phyloP scores from a whole-genome alignment of 2,113 vertebrate species.

The Equus przewalskii region DNA sequence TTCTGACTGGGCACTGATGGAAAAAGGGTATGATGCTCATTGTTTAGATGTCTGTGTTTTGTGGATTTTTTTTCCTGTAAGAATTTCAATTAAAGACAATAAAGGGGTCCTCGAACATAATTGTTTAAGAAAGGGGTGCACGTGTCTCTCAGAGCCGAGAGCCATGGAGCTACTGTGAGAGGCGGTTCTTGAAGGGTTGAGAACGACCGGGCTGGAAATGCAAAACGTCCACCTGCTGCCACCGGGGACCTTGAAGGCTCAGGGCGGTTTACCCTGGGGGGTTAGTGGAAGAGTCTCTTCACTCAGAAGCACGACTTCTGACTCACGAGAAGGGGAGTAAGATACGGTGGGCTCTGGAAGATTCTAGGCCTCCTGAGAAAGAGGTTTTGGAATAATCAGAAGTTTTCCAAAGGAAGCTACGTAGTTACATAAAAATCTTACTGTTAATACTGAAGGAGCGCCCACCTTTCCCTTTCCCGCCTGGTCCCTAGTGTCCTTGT shows the following conservation, averaged over 20 bases:
- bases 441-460: rapidly evolving
- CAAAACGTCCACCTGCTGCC: neutral
- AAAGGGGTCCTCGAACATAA: neutral
- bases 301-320: neutral
- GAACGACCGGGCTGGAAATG: rapidly evolving
- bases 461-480: neutral
- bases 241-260: rapidly evolving
- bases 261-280: rapidly evolving
- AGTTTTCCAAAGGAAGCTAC: neutral
- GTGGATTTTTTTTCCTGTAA: neutral
- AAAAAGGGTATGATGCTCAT: neutral
- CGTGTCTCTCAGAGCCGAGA: neutral
- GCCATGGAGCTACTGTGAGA: neutral
- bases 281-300: neutral
- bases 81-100: neutral
- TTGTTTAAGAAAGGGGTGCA: neutral
- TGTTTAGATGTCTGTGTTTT: neutral
- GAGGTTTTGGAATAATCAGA: neutral
- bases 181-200: too few species aligned
- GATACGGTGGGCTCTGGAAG: neutral
- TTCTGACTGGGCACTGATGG: rapidly evolving
- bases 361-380: neutral
- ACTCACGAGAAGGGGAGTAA: rapidly evolving
- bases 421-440: neutral
- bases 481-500: neutral